A percentile compares a stretch with the other conserved stretches of the same genome.
phyloP scores from a whole-genome alignment of 2,113 vertebrate species.

The Oreotrochilus melanogaster region DNA sequence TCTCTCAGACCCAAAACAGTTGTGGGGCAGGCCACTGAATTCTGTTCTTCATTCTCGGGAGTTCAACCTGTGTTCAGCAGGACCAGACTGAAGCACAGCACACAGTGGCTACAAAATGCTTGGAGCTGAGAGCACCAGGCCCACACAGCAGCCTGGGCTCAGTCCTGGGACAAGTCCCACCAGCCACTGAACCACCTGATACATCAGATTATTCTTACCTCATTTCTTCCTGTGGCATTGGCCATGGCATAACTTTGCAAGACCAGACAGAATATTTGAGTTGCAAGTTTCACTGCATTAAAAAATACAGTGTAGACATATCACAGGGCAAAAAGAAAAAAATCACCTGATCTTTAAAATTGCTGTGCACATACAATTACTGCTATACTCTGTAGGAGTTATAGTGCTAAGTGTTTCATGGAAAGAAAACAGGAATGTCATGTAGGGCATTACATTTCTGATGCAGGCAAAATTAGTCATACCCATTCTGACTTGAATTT shows the following conservation, averaged over 20 bases:
- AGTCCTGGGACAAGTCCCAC: neutral
- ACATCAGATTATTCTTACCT: neutral
- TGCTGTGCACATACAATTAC: neutral
- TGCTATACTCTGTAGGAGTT: neutral
- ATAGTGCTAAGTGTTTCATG: neutral
- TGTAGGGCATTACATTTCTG: neutral
- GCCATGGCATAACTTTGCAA: neutral
- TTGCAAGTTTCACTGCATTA: neutral
- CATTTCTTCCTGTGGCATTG: neutral
- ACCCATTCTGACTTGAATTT: neutral
- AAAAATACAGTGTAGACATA: neutral
- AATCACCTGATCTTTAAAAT: neutral
- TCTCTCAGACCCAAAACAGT: neutral
- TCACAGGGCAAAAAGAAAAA: neutral
- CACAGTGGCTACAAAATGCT: neutral
- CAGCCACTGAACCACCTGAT: neutral
- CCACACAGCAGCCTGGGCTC: neutral
- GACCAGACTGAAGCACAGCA: neutral
- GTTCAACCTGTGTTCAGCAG: neutral
- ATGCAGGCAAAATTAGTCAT: neutral
- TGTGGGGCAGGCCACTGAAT: neutral
- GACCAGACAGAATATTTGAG: fast-evolving
- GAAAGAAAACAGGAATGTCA: neutral
- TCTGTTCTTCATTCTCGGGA: neutral
- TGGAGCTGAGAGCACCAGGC: neutral